Evolutionary conservation across 2,888 invertebrate genomes (phyloP), one percentile per base, ranked within the genome.

Genomic region (Zaprionus obscuricornis): DNA sequence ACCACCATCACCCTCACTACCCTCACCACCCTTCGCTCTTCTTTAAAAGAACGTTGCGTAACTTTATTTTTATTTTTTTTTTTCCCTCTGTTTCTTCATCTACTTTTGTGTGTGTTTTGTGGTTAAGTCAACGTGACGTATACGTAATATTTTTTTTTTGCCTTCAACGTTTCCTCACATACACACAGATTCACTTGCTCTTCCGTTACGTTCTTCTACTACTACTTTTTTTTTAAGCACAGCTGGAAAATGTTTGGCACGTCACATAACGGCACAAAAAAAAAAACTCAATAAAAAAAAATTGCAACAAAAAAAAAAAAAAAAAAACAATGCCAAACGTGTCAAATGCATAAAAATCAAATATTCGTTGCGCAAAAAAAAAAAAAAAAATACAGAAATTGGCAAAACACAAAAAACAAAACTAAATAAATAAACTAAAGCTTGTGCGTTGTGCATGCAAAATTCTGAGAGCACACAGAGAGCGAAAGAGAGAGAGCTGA

Each of bases 281-380:
- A n/a, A n/a, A n/a, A n/a, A n/a, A 34, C 27, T 45, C 49, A 22
- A 46, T 60, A 46, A 18, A 59, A 36, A 17, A 29, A 13, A 20
- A 20, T 1, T 7, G 16, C 11, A 13, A 11, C 6, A 2, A 4
- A 3, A 7, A 11, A 7, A 3, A 14, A n/a, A 26, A 16, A 40
- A 20, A 42, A 36, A 17, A 36, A 34, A 40, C 66, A 36, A 43
- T 69, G 60, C 55, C 60, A 72, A 69, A 79, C 75, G 76, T 84
- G 77, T 77, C 74, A 76, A 76, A 84, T 76, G 64, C 84, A 84
- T 70, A 50, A 64, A 75, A 70, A 76, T 70, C 51, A 29, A 52
- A 57, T 46, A 34, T 22, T 4, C 22, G 22, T 7, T 5, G 22
- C 22, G 22, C 22, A 37, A 22, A 46, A 29, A 36, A 26, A 47